Evolutionary conservation across 2,797 vertebrate species (phyloP).

Genomic region (Somateria mollissima): DNA sequence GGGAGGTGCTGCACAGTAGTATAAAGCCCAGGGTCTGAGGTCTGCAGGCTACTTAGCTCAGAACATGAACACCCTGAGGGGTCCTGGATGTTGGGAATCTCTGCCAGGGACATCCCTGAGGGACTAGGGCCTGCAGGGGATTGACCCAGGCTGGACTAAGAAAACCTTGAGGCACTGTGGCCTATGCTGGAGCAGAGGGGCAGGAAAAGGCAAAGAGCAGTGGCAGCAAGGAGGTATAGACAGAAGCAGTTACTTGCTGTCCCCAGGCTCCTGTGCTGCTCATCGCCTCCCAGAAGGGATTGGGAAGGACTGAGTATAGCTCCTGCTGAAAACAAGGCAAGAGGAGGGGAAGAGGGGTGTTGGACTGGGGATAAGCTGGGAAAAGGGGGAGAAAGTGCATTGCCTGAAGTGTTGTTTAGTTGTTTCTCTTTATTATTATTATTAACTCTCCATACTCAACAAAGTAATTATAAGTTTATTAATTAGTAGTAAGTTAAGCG

Average conservation of each 20-base stretch:
- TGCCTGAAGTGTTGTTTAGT: neutral
- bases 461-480: neutral
- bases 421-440: too few relatives aligned
- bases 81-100: accelerated
- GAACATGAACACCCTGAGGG: accelerated
- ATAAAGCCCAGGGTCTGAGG: too few relatives aligned
- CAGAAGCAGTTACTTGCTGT: neutral
- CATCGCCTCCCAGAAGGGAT: neutral
- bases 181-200: neutral
- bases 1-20: accelerated
- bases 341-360: neutral
- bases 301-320: accelerated
- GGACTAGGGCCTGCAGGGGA: too few relatives aligned
- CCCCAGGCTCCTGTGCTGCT: accelerated
- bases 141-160: accelerated
- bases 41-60: accelerated
- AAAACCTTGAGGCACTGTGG: accelerated
- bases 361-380: neutral
- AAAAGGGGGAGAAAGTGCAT: neutral
- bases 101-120: accelerated
- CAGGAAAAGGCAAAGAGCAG: neutral
- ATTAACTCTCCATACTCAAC: neutral
- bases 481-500: neutral
- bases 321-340: neutral
- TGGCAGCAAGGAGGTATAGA: neutral